These are phyloP conservation scores for Drosophila orosa DNA, from an alignment of 1,140 invertebrate species.

Conservation along the genomic window DNA sequence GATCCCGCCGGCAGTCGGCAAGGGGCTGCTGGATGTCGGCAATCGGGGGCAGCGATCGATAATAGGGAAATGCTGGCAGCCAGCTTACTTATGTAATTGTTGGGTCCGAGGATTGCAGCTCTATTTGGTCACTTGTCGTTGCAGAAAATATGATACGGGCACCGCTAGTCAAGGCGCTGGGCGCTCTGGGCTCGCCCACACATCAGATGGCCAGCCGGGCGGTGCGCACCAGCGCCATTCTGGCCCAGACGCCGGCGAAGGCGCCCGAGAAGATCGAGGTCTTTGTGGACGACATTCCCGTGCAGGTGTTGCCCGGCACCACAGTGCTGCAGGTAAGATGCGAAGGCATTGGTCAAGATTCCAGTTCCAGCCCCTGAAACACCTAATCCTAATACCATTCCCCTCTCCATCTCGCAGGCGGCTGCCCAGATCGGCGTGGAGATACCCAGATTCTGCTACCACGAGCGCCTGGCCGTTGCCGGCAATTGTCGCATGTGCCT, in stretches of 20 bases:
- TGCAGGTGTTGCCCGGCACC: conserved; percentile 97
- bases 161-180: conserved; percentile 82
- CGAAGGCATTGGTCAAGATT: background rate
- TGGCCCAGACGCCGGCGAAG: conserved; percentile 84
- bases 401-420: conserved; percentile 86
- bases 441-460: conserved; percentile 99
- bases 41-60: conserved; percentile 32
- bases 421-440: conserved; percentile 98
- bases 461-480: conserved; percentile 98
- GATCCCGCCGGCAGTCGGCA: too few species aligned
- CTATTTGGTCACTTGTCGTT: conserved; percentile 51
- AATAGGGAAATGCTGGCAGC: conserved; percentile 19
- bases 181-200: conserved; percentile 81
- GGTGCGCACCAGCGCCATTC: conserved; percentile 82
- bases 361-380: background rate
- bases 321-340: conserved; percentile 96
- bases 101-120: conserved; percentile 27
- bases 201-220: conserved; percentile 80
- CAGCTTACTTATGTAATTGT: conserved; percentile 77
- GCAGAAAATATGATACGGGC: conserved; percentile 83
- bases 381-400: background rate
- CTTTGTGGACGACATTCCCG: conserved; percentile 98
- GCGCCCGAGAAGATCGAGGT: conserved; percentile 95
- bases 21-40: background rate
- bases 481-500: conserved; percentile 99